A percentile compares a stretch with the other conserved stretches of the same genome.
Conservation (phyloP, 2,888 invertebrate genomes). For the Pachliopta kotzebuea region DNA sequence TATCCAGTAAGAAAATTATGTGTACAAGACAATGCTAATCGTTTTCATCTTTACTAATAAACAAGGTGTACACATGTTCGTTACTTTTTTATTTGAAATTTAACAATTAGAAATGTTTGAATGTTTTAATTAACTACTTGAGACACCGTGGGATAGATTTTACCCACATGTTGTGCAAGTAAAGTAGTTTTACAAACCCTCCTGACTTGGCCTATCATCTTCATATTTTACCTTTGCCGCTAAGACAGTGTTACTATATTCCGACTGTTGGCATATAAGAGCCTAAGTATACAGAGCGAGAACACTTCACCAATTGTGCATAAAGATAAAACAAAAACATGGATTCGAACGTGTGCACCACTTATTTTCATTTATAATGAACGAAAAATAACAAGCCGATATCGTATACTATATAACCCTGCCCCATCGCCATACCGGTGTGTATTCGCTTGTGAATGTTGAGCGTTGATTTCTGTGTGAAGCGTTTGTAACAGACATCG, state of each 20-base stretch:
- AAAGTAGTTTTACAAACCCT: too few species aligned
- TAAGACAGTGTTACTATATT: too few species aligned
- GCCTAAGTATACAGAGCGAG: too few species aligned
- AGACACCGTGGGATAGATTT: too few species aligned
- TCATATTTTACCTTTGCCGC: too few species aligned
- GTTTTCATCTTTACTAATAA: background rate
- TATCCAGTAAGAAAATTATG: too few species aligned
- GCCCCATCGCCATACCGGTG: constrained; percentile 65
- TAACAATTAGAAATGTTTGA: background rate
- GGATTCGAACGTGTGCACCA: constrained; percentile 4
- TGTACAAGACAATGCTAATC: constrained; percentile 16
- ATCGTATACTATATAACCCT: constrained; percentile 27
- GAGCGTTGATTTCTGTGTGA: constrained; percentile 81
- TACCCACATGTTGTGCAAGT: too few species aligned
- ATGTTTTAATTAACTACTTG: background rate
- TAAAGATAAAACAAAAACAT: too few species aligned
- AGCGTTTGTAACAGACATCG: constrained; percentile 80
- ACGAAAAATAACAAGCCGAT: constrained; percentile 9
- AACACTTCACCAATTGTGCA: too few species aligned
- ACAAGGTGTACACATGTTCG: constrained; percentile 18
- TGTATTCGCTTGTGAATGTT: constrained; percentile 82
- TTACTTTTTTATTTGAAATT: background rate
- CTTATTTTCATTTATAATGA: background rate
- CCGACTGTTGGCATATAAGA: too few species aligned
- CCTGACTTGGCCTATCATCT: too few species aligned